A percentile compares a stretch with the other conserved stretches of the same genome.
Evolutionary conservation across 2,113 vertebrate genomes (phyloP).

Genomic region (Pangasianodon gigas): DNA sequence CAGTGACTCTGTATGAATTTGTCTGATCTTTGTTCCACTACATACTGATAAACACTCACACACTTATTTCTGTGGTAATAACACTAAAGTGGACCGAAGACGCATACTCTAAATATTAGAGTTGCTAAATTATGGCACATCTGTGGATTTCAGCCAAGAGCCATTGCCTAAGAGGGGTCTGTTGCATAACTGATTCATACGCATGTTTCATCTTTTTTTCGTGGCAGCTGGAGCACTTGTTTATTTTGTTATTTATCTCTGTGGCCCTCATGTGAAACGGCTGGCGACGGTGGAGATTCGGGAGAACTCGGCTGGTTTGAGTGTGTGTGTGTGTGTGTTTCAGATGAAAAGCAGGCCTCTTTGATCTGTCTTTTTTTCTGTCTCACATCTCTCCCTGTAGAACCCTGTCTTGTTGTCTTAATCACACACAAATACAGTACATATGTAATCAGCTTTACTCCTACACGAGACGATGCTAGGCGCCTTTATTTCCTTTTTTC

Average conservation of each 20-base stretch:
- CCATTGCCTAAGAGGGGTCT: background rate
- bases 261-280: constrained; percentile 27
- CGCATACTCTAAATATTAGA: background rate
- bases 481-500: background rate
- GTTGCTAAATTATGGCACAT: background rate
- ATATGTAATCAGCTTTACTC: constrained; percentile 12
- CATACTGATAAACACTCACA: constrained; percentile 14
- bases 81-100: background rate
- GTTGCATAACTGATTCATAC: constrained; percentile 25
- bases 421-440: background rate
- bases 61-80: background rate
- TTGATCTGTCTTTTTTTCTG: constrained; percentile 33
- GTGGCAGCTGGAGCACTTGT: constrained; percentile 33
- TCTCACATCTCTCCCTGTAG: background rate
- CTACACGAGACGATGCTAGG: background rate
- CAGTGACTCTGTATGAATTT: background rate
- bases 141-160: background rate
- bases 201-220: background rate
- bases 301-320: background rate
- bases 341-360: constrained; percentile 37
- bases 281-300: background rate
- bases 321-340: constrained; percentile 23
- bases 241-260: constrained; percentile 48
- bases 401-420: background rate
- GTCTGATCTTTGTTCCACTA: background rate